Evolutionary conservation across 64 coral and sea anemone species (phyloP).

Genomic region (Cladopsammia gracilis): DNA sequence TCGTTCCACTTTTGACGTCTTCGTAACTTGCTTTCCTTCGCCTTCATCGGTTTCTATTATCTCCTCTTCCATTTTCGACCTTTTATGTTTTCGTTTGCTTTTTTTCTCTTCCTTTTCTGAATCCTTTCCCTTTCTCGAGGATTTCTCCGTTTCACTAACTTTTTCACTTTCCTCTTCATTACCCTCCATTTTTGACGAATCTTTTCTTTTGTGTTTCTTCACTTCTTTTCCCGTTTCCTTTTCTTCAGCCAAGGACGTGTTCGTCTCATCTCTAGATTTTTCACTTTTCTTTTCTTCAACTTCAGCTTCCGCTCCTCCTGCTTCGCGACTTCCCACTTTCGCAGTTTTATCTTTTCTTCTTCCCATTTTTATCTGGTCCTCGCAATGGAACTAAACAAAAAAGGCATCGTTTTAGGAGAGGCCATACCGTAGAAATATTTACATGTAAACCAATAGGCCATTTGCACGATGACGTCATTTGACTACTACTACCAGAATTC

Average conservation of each 20-base stretch:
- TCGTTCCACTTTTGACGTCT: background rate
- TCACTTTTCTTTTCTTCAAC: background rate
- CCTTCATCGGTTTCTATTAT: background rate
- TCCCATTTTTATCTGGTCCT: slow-evolving; percentile 3
- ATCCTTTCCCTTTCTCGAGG: background rate
- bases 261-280: background rate
- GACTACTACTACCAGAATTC: no score
- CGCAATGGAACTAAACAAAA: background rate
- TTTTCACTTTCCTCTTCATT: background rate
- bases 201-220: slow-evolving; percentile 4
- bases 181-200: background rate
- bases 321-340: background rate
- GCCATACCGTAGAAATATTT: no score
- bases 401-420: background rate
- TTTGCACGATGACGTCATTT: no score
- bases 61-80: background rate
- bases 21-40: background rate
- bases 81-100: slow-evolving; percentile 16
- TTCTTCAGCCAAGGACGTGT: background rate
- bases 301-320: background rate
- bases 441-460: no score
- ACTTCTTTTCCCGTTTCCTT: slow-evolving; percentile 4
- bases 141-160: background rate
- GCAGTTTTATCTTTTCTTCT: background rate
- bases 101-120: slow-evolving; percentile 15